Conservation (phyloP, 1,140 invertebrate species). For the Augochlora pura region DNA sequence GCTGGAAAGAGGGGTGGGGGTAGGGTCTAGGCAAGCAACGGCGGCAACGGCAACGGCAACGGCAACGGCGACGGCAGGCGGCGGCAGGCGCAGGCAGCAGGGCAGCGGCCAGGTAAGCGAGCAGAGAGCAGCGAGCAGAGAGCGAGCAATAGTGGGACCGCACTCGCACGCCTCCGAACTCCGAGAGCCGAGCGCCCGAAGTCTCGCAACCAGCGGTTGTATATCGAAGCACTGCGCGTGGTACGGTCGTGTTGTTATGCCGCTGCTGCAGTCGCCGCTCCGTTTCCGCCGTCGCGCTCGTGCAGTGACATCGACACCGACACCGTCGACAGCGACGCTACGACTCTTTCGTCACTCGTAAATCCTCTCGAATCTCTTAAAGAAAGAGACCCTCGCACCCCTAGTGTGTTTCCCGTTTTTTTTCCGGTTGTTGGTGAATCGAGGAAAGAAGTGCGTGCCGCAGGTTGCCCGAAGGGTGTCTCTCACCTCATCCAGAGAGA, state of each 20-base stretch:
- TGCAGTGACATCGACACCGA: conserved; percentile 15
- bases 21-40: conserved; percentile 71
- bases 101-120: conserved; percentile 75
- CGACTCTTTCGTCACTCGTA: too few relatives aligned
- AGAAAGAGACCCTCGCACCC: too few relatives aligned
- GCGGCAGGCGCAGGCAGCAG: conserved; percentile 46
- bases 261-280: conserved; percentile 46
- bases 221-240: conserved; percentile 61
- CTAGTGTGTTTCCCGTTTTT: too few relatives aligned
- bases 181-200: conserved; percentile 54
- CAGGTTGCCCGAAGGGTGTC: conserved; percentile 9
- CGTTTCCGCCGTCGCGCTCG: conserved; percentile 40
- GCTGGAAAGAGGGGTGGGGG: conserved; percentile 69
- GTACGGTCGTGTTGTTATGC: conserved; percentile 60
- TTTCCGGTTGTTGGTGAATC: not conserved
- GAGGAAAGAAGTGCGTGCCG: conserved; percentile 5
- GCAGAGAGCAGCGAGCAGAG: conserved; percentile 70
- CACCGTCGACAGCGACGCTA: too few relatives aligned
- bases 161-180: conserved; percentile 69
- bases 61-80: too few relatives aligned
- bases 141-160: conserved; percentile 74
- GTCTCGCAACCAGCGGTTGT: conserved; percentile 53
- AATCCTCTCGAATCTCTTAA: too few relatives aligned
- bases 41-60: not conserved
- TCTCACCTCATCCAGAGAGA: conserved; percentile 1